These are phyloP conservation scores for Conistra vaccinii DNA, from an alignment of 2,888 invertebrate genomes.

Conservation along the genomic window DNA sequence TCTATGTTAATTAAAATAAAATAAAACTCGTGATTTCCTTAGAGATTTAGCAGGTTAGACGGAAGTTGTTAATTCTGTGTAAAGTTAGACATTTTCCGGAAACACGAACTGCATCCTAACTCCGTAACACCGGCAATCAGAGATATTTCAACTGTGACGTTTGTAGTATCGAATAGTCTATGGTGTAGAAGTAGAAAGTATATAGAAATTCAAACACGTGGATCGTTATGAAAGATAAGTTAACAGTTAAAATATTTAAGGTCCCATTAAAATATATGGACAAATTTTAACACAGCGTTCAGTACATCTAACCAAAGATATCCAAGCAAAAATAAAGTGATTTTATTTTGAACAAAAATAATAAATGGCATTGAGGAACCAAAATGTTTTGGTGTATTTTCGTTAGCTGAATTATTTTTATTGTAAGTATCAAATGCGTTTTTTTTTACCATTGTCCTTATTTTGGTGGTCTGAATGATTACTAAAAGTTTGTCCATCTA, in stretches of 20 bases:
- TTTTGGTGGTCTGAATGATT: no score
- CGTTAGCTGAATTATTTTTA: no score
- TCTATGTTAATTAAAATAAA: conserved; percentile 7
- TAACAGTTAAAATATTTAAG: neutral
- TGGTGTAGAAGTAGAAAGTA: neutral
- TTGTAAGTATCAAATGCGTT: no score
- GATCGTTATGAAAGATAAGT: neutral
- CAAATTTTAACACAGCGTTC: no score
- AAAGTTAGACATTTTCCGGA: conserved; percentile 12
- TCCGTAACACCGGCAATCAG: neutral
- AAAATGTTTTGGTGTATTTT: no score
- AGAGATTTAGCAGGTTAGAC: neutral
- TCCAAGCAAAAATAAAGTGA: no score
- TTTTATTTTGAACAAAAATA: no score
- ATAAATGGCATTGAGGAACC: no score
- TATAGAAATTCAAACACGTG: neutral
- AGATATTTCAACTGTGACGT: conserved; percentile 7
- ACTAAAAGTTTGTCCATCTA: no score
- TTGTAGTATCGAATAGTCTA: neutral
- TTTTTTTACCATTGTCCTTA: no score
- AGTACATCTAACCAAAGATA: no score
- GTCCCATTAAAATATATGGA: no score
- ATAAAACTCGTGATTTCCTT: conserved; percentile 31
- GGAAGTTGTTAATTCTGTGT: conserved; percentile 20
- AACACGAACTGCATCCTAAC: neutral